Base-by-base conservation (phyloP, 2,113 vertebrate species). In the Lepus americanus region DNA sequence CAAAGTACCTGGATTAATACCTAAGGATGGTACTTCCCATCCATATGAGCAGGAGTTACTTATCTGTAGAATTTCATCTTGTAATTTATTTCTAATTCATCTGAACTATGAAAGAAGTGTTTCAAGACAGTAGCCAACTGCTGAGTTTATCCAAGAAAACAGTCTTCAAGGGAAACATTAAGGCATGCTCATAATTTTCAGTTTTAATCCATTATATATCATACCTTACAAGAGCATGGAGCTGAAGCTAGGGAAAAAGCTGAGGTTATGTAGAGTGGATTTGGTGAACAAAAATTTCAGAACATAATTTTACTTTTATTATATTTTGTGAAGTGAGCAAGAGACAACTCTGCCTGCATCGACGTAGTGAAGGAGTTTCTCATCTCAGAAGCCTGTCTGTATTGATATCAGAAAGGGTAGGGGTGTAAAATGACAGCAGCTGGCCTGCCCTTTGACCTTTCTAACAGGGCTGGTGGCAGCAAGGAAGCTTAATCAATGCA, bases 401-500 rank as follows among this genome's bases (percentile, higher is more conserved):
- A 97, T 93, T 98, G 98, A 96, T 98, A 98, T 96, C 98, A 97
- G 95, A 96, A 95, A 96, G 94, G 78, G 89, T 0, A 91, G 90
- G 96, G 96, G 84, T 95, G 73, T 80, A 92, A 95, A 97, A 97
- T 95, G 97, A 98, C 98, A 97, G 97, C 91, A 97, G 96, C 96
- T 95, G 96, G 97, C 96, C 95, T 98, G 98, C 96, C 98, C 98
- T 98, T 98, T 98, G 97, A 98, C 99, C 98, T 98, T 98, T 78
- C 96, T 98, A 98, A 98, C 98, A 97, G 98, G 97, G 97, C 97
- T 98, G 96, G 98, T 98, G 98, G 98, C 98, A 98, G 83, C 98
- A 98, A 88, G 98, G 98, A 99, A 98, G 98, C 98, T 98, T 99
- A 99, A 99, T 99, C 99, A 99, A 99, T 99, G 99, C 98, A 98